These are phyloP conservation scores for Microctonus brassicae DNA, from an alignment of 2,888 invertebrate genomes.

Conservation along the genomic window DNA sequence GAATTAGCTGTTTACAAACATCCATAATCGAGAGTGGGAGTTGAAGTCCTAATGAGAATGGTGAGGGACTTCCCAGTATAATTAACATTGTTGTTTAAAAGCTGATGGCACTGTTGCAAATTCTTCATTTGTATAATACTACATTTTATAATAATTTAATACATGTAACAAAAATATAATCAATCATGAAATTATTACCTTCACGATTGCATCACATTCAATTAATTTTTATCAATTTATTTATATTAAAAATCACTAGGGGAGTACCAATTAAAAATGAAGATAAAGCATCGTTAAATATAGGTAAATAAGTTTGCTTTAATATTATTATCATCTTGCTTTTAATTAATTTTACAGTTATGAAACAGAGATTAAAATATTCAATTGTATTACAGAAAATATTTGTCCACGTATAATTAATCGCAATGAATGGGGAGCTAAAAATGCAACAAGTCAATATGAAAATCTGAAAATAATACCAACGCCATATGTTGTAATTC, in stretches of 20 bases:
- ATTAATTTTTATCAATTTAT: neutral
- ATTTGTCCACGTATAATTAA: constrained; percentile 58
- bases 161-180: constrained; percentile 20
- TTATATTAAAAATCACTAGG: neutral
- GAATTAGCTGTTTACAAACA: neutral
- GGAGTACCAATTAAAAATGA: neutral
- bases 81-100: constrained; percentile 57
- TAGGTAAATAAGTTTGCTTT: neutral
- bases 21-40: constrained; percentile 45
- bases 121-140: constrained; percentile 48
- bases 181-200: constrained; percentile 4
- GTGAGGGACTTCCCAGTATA: constrained; percentile 55
- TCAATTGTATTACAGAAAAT: constrained; percentile 37
- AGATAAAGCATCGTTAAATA: neutral
- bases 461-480: constrained; percentile 51
- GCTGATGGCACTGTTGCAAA: constrained; percentile 43
- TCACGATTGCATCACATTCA: neutral
- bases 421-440: constrained; percentile 64
- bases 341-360: neutral
- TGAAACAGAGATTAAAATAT: neutral
- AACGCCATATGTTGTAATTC: constrained; percentile 64
- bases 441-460: constrained; percentile 48
- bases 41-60: constrained; percentile 49
- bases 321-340: too few relatives aligned
- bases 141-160: constrained; percentile 39